These are phyloP conservation scores for Chrysomallon squamiferum DNA, from an alignment of 1,140 invertebrate species.

Conservation along the genomic window DNA sequence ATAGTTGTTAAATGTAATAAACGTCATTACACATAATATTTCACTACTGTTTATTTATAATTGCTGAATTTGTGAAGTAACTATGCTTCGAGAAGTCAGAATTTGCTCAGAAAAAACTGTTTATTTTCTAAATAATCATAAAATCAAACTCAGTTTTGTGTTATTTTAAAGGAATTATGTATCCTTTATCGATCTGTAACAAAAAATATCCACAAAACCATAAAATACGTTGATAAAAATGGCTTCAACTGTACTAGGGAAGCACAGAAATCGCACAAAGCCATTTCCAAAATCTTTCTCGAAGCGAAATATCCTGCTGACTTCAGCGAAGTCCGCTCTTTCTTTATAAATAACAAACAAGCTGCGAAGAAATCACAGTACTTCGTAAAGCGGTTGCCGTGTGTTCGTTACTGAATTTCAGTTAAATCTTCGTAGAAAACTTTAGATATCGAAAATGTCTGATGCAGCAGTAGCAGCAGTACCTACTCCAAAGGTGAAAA, in stretches of 20 bases:
- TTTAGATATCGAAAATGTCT: not conserved
- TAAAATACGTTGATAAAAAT: no score
- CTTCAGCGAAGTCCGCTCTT: constrained; percentile 1
- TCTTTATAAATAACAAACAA: not conserved
- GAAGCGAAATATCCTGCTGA: not conserved
- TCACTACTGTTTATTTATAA: not conserved
- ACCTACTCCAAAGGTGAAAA: constrained; percentile 7
- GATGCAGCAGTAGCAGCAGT: constrained; percentile 22
- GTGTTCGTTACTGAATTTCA: not conserved
- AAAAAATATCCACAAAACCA: not conserved
- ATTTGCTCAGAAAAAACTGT: not conserved
- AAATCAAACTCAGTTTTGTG: not conserved
- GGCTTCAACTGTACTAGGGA: not conserved
- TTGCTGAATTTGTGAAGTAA: not conserved
- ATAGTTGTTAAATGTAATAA: not conserved
- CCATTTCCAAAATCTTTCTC: not conserved
- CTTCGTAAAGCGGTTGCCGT: not conserved
- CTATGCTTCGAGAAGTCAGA: not conserved
- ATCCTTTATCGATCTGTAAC: not conserved
- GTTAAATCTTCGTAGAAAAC: no score
- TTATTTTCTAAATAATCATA: not conserved
- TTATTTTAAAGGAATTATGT: not conserved
- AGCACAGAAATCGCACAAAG: constrained; percentile 1
- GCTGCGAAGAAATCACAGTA: not conserved
- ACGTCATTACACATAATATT: no score